phyloP scores from a whole-genome alignment of 1,140 invertebrate species.

The Philopotamus ludificatus region DNA sequence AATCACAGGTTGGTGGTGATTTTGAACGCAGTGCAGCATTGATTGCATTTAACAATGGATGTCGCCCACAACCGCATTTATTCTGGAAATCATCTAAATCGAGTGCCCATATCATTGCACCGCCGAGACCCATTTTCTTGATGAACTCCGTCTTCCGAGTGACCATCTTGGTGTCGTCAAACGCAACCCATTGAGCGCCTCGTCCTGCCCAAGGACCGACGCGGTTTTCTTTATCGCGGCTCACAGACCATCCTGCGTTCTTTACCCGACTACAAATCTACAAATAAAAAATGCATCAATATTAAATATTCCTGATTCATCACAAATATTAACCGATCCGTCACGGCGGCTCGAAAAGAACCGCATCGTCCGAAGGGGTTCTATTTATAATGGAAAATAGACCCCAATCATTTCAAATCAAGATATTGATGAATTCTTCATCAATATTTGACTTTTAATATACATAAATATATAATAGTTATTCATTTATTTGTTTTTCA shows the following conservation, averaged over 20 bases:
- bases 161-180: constrained; percentile 71
- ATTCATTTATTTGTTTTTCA: no score
- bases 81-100: constrained; percentile 76
- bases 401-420: no score
- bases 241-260: constrained; percentile 64
- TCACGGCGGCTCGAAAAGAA: no score
- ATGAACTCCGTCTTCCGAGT: constrained; percentile 60
- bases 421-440: no score
- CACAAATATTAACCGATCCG: no score
- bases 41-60: constrained; percentile 59
- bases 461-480: background rate
- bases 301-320: no score
- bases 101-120: constrained; percentile 79
- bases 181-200: constrained; percentile 80
- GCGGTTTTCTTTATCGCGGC: constrained; percentile 60
- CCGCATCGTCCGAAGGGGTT: no score
- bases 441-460: background rate
- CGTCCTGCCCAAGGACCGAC: constrained; percentile 73
- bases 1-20: constrained; percentile 48
- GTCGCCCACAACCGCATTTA: constrained; percentile 62
- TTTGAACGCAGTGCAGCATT: constrained; percentile 58
- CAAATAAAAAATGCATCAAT: background rate
- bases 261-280: constrained; percentile 66
- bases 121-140: constrained; percentile 62
- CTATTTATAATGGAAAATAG: no score